A percentile compares a stretch with the other conserved stretches of the same genome.
Conservation (phyloP, 1,140 invertebrate genomes). For the Hestina assimilis region DNA sequence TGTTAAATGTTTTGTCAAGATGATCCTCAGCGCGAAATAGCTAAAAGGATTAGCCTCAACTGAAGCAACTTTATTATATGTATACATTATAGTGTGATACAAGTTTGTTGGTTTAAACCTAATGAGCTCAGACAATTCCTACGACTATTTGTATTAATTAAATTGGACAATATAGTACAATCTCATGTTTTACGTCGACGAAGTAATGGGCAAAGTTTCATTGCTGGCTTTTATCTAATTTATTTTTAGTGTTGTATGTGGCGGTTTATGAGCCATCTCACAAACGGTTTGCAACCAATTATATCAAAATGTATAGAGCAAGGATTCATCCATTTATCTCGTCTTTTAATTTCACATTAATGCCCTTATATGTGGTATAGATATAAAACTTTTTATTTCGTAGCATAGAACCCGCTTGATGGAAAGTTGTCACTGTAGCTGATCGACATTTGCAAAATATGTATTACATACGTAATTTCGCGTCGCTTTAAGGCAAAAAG, state of each 20-base stretch:
- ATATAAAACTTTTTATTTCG: too few relatives aligned
- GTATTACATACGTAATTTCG: too few relatives aligned
- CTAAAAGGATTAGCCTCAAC: constrained; percentile 26
- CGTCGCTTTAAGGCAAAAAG: too few relatives aligned
- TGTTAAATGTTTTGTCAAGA: constrained; percentile 16
- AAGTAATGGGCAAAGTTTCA: constrained; percentile 68
- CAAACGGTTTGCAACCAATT: constrained; percentile 41
- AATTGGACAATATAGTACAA: constrained; percentile 60
- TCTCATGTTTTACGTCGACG: constrained; percentile 52
- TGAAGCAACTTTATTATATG: constrained; percentile 12
- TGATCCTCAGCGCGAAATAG: constrained; percentile 10
- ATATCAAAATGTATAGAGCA: neutral
- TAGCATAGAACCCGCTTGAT: too few relatives aligned
- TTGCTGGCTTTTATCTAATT: constrained; percentile 72
- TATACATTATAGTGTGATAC: neutral
- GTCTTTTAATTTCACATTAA: too few relatives aligned
- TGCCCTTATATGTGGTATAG: too few relatives aligned
- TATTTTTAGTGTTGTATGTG: constrained; percentile 73
- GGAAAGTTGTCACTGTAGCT: too few relatives aligned
- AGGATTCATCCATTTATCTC: too few relatives aligned
- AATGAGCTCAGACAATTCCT: constrained; percentile 39
- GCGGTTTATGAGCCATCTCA: constrained; percentile 64
- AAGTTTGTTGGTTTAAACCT: constrained; percentile 35
- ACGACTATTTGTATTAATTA: constrained; percentile 65
- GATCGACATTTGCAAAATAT: too few relatives aligned